Conservation (phyloP, 2,797 vertebrate genomes). For the Melopsittacus undulatus region DNA sequence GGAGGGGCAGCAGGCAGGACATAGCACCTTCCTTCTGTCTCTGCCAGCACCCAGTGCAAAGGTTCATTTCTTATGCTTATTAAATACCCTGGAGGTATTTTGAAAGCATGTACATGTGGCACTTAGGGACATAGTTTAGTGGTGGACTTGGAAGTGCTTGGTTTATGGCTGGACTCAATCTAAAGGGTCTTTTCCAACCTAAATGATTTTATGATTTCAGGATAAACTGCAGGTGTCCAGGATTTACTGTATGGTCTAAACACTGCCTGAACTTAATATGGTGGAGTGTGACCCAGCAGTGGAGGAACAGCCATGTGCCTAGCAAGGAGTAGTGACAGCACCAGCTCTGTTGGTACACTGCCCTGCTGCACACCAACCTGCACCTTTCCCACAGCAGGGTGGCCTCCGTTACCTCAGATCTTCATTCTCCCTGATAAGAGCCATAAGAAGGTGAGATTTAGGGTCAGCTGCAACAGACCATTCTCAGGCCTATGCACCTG, state of each 20-base stretch:
- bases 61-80: not conserved
- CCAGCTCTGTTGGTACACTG: not conserved
- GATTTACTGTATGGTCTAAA: not conserved
- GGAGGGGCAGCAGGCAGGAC: not conserved
- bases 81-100: not conserved
- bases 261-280: fast-evolving
- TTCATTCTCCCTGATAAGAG: not conserved
- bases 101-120: not conserved
- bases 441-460: not conserved
- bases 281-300: fast-evolving
- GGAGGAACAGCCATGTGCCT: not conserved
- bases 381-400: fast-evolving
- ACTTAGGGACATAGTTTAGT: not conserved
- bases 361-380: fast-evolving
- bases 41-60: fast-evolving
- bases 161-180: not conserved
- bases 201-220: not conserved
- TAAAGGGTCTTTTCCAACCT: not conserved
- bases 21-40: not conserved
- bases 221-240: not conserved
- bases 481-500: not conserved
- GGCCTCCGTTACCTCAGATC: not conserved
- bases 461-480: not conserved
- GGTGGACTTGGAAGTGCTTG: not conserved
- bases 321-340: fast-evolving